Percentiles rank a stretch among this genome's conserved stretches.
Evolutionary conservation across 2,113 vertebrate species (phyloP).

Genomic region (Hydrochoerus hydrochaeris): DNA sequence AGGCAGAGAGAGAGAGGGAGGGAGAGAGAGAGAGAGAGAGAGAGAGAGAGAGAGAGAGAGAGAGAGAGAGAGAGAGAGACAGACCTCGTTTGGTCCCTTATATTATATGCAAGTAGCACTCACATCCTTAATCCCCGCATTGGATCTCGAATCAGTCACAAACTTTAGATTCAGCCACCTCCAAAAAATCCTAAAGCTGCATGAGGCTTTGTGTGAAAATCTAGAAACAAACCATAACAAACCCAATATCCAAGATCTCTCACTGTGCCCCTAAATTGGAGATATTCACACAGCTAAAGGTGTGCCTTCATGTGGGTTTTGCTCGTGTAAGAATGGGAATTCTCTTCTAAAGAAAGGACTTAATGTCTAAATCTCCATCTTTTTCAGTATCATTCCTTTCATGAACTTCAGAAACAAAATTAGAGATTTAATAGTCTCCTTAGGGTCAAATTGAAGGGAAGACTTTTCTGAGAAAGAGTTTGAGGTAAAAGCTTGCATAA

Average conservation of each 20-base stretch:
- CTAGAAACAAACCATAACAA: not conserved
- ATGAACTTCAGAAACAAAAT: slow-evolving; percentile 38
- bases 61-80: too few species aligned
- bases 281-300: not conserved
- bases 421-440: not conserved
- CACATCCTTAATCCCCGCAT: not conserved
- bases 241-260: not conserved
- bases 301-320: not conserved
- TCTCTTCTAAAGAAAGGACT: not conserved
- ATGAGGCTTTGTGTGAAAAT: not conserved
- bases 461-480: slow-evolving; percentile 24
- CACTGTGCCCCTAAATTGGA: not conserved
- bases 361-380: not conserved
- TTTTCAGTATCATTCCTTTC: not conserved
- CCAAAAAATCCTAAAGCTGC: not conserved
- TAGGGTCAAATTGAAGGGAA: not conserved
- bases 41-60: too few species aligned
- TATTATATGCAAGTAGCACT: not conserved
- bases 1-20: too few species aligned
- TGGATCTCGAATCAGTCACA: not conserved
- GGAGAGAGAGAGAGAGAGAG: too few species aligned
- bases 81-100: not conserved
- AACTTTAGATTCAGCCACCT: not conserved
- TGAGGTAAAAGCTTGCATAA: slow-evolving; percentile 1
- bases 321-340: not conserved